phyloP scores from a whole-genome alignment of 2,888 invertebrate species.

The Pyrrhia umbra region DNA sequence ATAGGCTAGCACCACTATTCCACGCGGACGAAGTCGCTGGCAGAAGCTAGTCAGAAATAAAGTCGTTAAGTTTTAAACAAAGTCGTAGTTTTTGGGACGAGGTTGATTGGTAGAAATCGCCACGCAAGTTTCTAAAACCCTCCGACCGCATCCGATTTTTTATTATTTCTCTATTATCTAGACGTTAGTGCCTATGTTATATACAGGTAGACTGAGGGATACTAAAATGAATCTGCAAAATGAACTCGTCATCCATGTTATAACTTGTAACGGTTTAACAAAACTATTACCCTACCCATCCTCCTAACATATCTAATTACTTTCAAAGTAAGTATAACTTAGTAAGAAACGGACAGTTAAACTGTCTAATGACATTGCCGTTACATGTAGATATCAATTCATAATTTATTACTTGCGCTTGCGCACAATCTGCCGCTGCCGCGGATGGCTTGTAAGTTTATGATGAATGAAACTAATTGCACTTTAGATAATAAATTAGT shows the following conservation, averaged over 20 bases:
- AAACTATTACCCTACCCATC: neutral
- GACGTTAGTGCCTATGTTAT: neutral
- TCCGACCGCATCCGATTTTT: no score
- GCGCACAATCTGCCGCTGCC: slow-evolving; percentile 48
- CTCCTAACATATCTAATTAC: slow-evolving; percentile 11
- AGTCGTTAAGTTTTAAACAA: no score
- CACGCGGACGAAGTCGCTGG: no score
- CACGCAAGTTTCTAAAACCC: no score
- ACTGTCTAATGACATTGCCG: slow-evolving; percentile 45
- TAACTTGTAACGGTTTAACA: neutral
- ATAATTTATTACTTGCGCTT: slow-evolving; percentile 50
- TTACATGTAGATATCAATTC: slow-evolving; percentile 58
- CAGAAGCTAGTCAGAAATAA: no score
- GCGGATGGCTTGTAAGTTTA: slow-evolving; percentile 50
- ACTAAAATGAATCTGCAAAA: neutral
- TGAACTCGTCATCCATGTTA: neutral
- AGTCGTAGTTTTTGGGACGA: no score
- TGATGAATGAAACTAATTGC: slow-evolving; percentile 61
- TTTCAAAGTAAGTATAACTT: slow-evolving; percentile 25
- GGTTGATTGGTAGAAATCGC: no score
- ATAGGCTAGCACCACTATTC: no score
- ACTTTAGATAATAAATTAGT: slow-evolving; percentile 48
- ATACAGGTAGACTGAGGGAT: neutral
- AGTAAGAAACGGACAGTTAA: slow-evolving; percentile 28
- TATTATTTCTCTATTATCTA: neutral